These are phyloP conservation scores for Myocastor coypus DNA, from an alignment of 2,113 vertebrate genomes.

Conservation along the genomic window DNA sequence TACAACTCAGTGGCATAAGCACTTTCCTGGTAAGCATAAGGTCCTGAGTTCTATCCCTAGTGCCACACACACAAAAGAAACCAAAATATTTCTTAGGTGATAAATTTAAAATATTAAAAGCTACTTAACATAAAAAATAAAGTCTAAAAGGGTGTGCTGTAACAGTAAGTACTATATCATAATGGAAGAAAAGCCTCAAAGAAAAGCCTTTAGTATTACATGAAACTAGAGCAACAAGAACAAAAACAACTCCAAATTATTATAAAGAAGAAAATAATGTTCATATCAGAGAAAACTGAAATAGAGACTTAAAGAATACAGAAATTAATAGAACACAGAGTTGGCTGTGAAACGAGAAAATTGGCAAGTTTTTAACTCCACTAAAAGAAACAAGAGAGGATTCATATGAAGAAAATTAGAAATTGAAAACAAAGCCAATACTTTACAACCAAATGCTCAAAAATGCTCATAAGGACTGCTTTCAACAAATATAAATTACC, in stretches of 20 bases:
- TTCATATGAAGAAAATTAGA: background rate
- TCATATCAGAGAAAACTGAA: background rate
- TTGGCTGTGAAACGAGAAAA: background rate
- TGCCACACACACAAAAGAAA: no score
- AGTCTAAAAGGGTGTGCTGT: background rate
- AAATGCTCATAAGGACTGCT: background rate
- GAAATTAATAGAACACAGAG: background rate
- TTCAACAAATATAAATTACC: background rate
- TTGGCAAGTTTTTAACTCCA: background rate
- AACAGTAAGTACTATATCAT: background rate
- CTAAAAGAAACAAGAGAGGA: background rate
- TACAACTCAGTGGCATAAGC: no score
- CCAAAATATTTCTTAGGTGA: background rate
- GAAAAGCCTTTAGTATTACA: background rate
- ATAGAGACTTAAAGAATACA: background rate
- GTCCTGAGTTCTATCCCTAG: no score
- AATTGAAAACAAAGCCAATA: background rate
- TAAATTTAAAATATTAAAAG: background rate
- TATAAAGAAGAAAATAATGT: background rate
- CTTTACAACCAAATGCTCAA: background rate
- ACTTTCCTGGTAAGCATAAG: no score
- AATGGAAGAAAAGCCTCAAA: background rate
- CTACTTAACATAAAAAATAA: background rate
- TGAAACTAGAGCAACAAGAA: background rate
- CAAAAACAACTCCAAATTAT: background rate